A percentile compares a stretch with the other conserved stretches of the same genome.
phyloP scores from a whole-genome alignment of 2,888 invertebrate genomes.

The Biston betularia region DNA sequence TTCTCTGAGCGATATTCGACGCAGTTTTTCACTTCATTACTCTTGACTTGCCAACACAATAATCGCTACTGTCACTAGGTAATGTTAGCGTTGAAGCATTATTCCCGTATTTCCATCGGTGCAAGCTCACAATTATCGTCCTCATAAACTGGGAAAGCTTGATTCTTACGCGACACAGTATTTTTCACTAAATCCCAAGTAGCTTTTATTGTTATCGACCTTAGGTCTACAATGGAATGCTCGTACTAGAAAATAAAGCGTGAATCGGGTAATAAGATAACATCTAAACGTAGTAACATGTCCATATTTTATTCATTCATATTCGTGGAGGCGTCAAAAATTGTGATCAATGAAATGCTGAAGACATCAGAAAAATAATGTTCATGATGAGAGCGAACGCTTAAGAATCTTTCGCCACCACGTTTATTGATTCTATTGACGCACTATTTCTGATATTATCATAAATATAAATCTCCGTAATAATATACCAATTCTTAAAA shows the following conservation, averaged over 20 bases:
- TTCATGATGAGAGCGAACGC: slow-evolving; percentile 50
- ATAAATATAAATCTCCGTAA: slow-evolving; percentile 70
- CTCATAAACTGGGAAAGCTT: slow-evolving; percentile 45
- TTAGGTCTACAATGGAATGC: slow-evolving; percentile 1
- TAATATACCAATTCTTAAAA: slow-evolving; percentile 57
- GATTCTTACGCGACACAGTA: slow-evolving; percentile 29
- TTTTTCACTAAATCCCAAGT: not conserved
- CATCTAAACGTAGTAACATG: slow-evolving; percentile 6
- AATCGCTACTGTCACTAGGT: slow-evolving; percentile 18
- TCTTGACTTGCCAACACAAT: slow-evolving; percentile 19
- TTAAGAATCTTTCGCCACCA: slow-evolving; percentile 54
- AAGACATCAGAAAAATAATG: slow-evolving; percentile 23
- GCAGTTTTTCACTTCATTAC: slow-evolving; percentile 26
- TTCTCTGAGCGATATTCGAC: not conserved
- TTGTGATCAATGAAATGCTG: slow-evolving; percentile 1
- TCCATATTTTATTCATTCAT: slow-evolving; percentile 47
- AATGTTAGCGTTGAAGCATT: slow-evolving; percentile 30
- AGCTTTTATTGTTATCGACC: not conserved
- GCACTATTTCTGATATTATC: slow-evolving; percentile 66
- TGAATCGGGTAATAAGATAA: slow-evolving; percentile 15
- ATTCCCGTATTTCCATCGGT: slow-evolving; percentile 42
- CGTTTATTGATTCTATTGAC: slow-evolving; percentile 57
- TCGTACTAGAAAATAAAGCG: not conserved
- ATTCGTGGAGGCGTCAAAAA: slow-evolving; percentile 52
- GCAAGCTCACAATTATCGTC: slow-evolving; percentile 41